Base-by-base conservation (phyloP, 2,797 vertebrate genomes). In the Adrianichthys oophorus region DNA sequence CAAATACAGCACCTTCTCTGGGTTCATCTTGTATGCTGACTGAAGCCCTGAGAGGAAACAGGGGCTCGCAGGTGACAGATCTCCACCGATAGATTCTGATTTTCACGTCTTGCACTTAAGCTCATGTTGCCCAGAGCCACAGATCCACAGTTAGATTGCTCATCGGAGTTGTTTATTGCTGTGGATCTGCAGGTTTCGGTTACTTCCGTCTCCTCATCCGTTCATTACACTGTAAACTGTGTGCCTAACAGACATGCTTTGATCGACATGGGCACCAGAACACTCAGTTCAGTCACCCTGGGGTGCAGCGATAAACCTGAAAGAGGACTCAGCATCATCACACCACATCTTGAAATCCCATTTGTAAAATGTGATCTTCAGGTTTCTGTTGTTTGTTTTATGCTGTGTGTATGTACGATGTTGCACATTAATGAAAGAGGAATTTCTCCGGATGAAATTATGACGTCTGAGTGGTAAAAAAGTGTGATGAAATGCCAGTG, bases 1-100 rank as follows among this genome's bases (percentile, higher is more conserved):
- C 93, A 98, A 98, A 85, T 98, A 98, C 83, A 98, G 95, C 94
- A 98, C 97, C 73, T 98, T 98, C 86, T 95, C 96, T 10, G 96
- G 97, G 79, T 98, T 98, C 91, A 96, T 98, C 81, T 95, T 98
- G 81, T 98, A 96, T 70, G 93, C 94, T 0, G 96, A 98, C 89
- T 98, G 93, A 90, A 44, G 65, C 13, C 29, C 4, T 50, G 55
- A 46, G 40, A 29, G 41, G 44, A 37, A 37, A 57, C 43, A 32
- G 10, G 52, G 65, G 54, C 60, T 57, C 13, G 24, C 58, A 59
- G 63, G 74, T 74, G 65, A 78, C 76, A 70, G 74, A 67, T 71
- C 59, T 46, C 53, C 21, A 59, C 62, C 48, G 48, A 64, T 70
- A 48, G 76, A 66, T 62, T 49, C 62, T 55, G 76, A 83, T 57